Base-by-base conservation (phyloP, 2,888 invertebrate genomes). In the Antitype chi region DNA sequence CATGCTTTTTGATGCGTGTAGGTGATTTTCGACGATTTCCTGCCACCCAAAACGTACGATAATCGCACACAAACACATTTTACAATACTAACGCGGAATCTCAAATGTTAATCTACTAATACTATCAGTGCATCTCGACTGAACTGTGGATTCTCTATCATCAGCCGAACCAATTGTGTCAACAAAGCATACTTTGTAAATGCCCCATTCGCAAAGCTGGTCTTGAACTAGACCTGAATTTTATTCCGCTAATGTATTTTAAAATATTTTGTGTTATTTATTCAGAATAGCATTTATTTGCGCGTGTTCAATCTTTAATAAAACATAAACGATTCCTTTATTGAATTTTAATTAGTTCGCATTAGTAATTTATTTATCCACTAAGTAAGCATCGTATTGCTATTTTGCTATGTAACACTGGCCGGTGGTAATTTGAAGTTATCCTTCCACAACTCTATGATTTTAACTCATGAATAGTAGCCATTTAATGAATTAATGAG, bases 401-500 rank as follows among this genome's bases (percentile, higher is more conserved):
- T 32, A 55, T 77, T 81, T 59, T 49, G n/a, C 49, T 15, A 66
- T 55, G 8, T 25, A n/a, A 57, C 3, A 71, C 55, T 47, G 49
- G 53, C 9, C 5, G 15, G 52, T 32, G 9, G 20, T 73, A 55
- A 73, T 55, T 55, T 57, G n/a, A 15, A 52, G 6, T 73, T 69
- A 69, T 32, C 59, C 53, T 52, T 25, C 52, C n/a, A 52, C 4
- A 52, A 23, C n/a, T 25, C 55, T 17, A 59, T 67, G 47, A 63
- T 57, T 53, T 57, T n/a, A 62, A 64, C 47, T 66, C 28, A 73
- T 47, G 53, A 49, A 49, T 57, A 49, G 55, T 17, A 47, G 1
- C 59, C 38, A 52, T 49, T 28, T 62, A 59, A 70, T 66, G 53
- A 28, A 59, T 71, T 62, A 69, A 66, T 81, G 32, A 72, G 25